phyloP scores from a whole-genome alignment of 2,888 invertebrate species.

The Nemotelus nigrinus region DNA sequence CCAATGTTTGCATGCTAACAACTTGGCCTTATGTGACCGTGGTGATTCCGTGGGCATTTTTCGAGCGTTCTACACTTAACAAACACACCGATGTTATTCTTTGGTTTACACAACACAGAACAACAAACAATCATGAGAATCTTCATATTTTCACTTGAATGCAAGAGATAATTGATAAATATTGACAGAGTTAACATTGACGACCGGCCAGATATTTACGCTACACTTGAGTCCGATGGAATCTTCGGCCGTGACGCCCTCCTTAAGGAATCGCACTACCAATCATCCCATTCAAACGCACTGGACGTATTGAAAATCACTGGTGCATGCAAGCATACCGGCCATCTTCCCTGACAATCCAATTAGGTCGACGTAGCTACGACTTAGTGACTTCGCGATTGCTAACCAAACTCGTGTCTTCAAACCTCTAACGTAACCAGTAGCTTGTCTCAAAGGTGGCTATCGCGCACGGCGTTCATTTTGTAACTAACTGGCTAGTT shows the following conservation, averaged over 20 bases:
- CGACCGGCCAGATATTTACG: constrained; percentile 11
- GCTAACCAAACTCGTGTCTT: background rate
- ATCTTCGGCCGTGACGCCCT: constrained; percentile 20
- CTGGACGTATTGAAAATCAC: background rate
- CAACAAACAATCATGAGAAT: constrained; percentile 4
- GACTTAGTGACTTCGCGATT: constrained; percentile 5
- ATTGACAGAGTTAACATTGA: constrained; percentile 14
- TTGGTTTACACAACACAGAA: constrained; percentile 24
- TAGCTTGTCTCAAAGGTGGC: constrained; percentile 13
- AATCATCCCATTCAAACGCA: constrained; percentile 15
- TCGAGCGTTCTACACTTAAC: background rate
- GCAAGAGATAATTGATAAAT: constrained; percentile 10
- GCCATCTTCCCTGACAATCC: background rate
- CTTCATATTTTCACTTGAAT: constrained; percentile 15
- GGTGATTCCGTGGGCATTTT: constrained; percentile 56
- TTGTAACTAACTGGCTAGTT: constrained; percentile 49
- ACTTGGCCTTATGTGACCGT: constrained; percentile 71
- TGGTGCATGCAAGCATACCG: constrained; percentile 29
- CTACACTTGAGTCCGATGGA: constrained; percentile 11
- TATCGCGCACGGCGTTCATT: constrained; percentile 50
- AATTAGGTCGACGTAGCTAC: constrained; percentile 15
- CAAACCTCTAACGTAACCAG: background rate
- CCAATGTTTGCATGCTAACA: constrained; percentile 87
- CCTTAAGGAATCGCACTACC: constrained; percentile 21
- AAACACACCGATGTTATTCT: background rate